phyloP scores from a whole-genome alignment of 2,797 vertebrate genomes.

The Melanotaenia parkinsoni region DNA sequence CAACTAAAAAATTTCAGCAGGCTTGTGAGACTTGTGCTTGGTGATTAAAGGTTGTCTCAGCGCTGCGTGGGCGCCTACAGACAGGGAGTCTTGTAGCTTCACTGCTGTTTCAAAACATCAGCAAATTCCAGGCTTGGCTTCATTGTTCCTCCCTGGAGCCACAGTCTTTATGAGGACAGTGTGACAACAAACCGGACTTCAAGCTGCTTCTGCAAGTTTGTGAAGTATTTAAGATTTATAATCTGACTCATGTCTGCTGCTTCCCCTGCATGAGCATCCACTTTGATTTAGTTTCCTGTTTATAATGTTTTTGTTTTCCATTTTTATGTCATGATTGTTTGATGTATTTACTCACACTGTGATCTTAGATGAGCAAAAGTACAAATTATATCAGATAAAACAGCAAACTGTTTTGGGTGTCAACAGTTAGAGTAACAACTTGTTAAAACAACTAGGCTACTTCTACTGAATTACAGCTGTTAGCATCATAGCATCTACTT shows the following conservation, averaged over 20 bases:
- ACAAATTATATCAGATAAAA: no score
- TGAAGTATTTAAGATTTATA: neutral
- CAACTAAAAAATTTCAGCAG: neutral
- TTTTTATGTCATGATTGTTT: neutral
- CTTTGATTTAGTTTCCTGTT: neutral
- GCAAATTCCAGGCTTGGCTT: slow-evolving; percentile 3
- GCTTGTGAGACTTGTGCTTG: neutral
- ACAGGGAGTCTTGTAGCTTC: neutral
- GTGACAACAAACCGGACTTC: neutral
- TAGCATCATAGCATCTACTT: no score
- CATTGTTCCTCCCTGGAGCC: slow-evolving; percentile 2
- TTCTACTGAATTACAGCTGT: no score
- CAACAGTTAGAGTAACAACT: no score
- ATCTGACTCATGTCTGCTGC: neutral
- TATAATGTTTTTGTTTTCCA: slow-evolving; percentile 3
- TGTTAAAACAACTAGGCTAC: no score
- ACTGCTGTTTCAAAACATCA: slow-evolving; percentile 2
- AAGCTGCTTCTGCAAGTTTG: neutral
- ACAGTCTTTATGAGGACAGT: neutral
- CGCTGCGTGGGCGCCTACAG: neutral
- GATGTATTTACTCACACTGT: neutral
- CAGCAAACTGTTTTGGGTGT: no score
- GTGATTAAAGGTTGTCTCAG: neutral
- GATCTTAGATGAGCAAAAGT: neutral
- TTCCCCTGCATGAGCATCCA: neutral